Conservation (phyloP, 2,113 vertebrate species). For the Lates calcarifer region DNA sequence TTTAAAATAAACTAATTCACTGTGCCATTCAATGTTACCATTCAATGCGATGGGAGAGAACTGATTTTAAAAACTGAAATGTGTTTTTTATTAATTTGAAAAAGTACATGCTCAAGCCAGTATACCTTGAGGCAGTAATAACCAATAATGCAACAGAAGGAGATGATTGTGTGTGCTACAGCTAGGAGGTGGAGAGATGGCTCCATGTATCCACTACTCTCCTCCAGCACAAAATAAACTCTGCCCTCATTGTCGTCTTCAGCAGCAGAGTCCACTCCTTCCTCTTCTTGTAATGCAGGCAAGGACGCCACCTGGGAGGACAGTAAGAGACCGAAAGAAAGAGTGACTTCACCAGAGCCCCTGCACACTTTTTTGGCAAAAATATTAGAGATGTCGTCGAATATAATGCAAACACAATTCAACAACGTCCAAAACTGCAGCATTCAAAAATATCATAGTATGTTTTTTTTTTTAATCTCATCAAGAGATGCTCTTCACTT, state of each 20-base stretch:
- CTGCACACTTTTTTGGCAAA: background rate
- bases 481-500: background rate
- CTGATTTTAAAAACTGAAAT: background rate
- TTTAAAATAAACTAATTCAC: slow-evolving; percentile 2
- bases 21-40: no score
- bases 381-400: background rate
- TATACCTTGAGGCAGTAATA: slow-evolving; percentile 96
- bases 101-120: background rate
- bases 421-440: background rate
- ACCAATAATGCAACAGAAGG: slow-evolving; percentile 97
- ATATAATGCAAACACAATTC: background rate
- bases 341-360: background rate
- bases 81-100: background rate
- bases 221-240: slow-evolving; percentile 90
- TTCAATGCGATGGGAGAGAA: background rate
- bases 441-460: background rate
- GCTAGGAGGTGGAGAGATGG: slow-evolving; percentile 88
- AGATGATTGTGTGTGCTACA: slow-evolving; percentile 92
- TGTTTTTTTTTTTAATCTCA: background rate
- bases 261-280: slow-evolving; percentile 71
- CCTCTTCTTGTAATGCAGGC: slow-evolving; percentile 69
- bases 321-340: background rate
- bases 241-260: slow-evolving; percentile 59
- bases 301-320: slow-evolving; percentile 88
- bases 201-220: slow-evolving; percentile 96